Conservation (phyloP, 2,797 vertebrate species). For the Carapus acus region DNA sequence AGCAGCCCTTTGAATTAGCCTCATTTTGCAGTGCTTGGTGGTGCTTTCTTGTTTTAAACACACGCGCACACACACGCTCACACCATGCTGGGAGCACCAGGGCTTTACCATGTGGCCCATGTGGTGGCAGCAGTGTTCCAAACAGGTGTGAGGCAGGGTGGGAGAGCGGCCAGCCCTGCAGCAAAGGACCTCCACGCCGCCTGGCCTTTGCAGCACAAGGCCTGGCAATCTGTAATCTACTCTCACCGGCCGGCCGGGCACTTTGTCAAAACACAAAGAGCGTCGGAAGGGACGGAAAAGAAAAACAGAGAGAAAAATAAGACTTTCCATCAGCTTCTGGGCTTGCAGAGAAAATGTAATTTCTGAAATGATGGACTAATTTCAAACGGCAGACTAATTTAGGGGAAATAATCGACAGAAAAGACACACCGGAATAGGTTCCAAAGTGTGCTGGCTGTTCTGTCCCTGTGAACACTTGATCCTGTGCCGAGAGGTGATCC, state of each 20-base stretch:
- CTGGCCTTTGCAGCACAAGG: constrained; percentile 67
- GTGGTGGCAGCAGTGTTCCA: constrained; percentile 13
- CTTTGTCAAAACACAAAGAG: constrained; percentile 12
- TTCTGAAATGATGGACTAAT: not conserved
- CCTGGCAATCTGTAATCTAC: constrained; percentile 49
- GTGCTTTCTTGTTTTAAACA: too few relatives aligned
- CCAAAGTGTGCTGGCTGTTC: not conserved
- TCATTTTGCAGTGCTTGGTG: not conserved
- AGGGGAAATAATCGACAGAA: not conserved
- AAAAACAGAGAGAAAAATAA: constrained; percentile 11
- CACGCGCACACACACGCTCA: too few relatives aligned
- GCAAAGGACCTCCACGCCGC: constrained; percentile 56
- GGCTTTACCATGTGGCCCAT: not conserved
- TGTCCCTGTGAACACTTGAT: constrained; percentile 1
- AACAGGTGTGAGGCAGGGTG: constrained; percentile 54
- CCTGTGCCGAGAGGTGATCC: not conserved
- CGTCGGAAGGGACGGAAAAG: too few relatives aligned
- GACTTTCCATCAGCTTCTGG: constrained; percentile 2
- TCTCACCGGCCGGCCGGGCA: constrained; percentile 34
- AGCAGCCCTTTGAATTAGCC: not conserved
- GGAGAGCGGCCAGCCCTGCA: constrained; percentile 75
- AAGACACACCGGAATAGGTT: not conserved
- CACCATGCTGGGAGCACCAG: constrained; percentile 1
- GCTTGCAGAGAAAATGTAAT: constrained; percentile 3
- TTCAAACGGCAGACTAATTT: constrained; percentile 4